phyloP scores from a whole-genome alignment of 2,888 invertebrate species.

The Eupeodes luniger region DNA sequence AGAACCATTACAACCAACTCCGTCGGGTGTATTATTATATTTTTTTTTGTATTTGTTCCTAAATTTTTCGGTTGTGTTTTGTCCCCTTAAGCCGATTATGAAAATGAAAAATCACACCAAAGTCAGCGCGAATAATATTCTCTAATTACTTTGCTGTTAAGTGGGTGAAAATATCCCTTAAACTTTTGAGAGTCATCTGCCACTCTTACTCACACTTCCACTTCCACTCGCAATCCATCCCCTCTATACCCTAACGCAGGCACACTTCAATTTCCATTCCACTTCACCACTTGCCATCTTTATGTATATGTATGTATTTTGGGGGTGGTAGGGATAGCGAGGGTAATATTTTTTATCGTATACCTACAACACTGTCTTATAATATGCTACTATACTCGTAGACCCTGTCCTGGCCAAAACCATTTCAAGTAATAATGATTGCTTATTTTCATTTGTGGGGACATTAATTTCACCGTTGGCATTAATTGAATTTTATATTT shows the following conservation, averaged over 20 bases:
- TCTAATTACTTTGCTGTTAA: slow-evolving; percentile 70
- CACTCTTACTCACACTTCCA: background rate
- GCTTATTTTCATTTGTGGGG: slow-evolving; percentile 74
- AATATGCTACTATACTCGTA: background rate
- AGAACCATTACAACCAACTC: background rate
- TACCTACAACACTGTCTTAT: background rate
- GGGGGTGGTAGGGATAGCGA: no score
- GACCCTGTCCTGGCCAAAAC: background rate
- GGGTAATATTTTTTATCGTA: background rate
- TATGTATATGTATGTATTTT: no score
- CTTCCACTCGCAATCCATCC: no score
- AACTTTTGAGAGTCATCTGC: slow-evolving; percentile 12
- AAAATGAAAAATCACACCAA: slow-evolving; percentile 70
- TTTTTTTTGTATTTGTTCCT: background rate
- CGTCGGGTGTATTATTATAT: background rate
- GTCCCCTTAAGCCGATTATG: slow-evolving; percentile 72
- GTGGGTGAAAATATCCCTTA: slow-evolving; percentile 52
- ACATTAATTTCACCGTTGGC: slow-evolving; percentile 68
- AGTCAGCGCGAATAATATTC: slow-evolving; percentile 69
- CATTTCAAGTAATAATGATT: slow-evolving; percentile 50
- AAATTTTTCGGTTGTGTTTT: background rate
- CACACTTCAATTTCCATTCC: background rate
- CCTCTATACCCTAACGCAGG: background rate
- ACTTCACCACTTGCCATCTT: background rate
- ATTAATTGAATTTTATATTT: slow-evolving; percentile 69